These are phyloP conservation scores for Octopus sinensis DNA, from an alignment of 1,140 invertebrate genomes.

Conservation along the genomic window DNA sequence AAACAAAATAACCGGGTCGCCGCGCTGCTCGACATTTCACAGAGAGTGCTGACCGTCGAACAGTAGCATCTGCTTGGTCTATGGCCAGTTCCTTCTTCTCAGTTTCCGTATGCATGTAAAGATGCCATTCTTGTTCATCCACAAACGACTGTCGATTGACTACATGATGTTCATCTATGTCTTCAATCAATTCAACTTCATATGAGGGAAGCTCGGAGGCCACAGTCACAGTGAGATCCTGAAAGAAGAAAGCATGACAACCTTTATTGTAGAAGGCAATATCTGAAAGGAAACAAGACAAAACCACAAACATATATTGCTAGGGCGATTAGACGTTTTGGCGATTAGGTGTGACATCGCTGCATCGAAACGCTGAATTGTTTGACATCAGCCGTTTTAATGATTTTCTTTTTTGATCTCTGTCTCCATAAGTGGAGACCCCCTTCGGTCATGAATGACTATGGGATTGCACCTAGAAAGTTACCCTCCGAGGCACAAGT, in stretches of 20 bases:
- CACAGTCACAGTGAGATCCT: slow-evolving; percentile 57
- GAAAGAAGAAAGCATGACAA: slow-evolving; percentile 15
- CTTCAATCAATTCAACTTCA: slow-evolving; percentile 53
- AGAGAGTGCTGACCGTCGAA: slow-evolving; percentile 49
- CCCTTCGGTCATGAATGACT: too few species aligned
- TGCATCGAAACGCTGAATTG: too few species aligned
- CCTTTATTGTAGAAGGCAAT: background rate
- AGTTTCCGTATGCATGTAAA: slow-evolving; percentile 56
- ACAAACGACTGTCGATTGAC: slow-evolving; percentile 56
- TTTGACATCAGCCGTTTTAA: too few species aligned
- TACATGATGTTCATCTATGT: slow-evolving; percentile 51
- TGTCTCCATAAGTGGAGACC: too few species aligned
- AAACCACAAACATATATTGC: background rate
- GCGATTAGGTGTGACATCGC: too few species aligned
- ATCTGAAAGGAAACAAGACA: background rate
- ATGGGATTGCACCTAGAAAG: too few species aligned
- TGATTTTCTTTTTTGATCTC: too few species aligned
- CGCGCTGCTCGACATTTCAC: slow-evolving; percentile 54
- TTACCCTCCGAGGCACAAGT: too few species aligned
- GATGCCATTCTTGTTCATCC: slow-evolving; percentile 57
- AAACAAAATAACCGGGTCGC: slow-evolving; percentile 56
- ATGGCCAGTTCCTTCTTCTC: slow-evolving; percentile 49
- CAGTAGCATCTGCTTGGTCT: slow-evolving; percentile 51
- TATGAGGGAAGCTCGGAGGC: slow-evolving; percentile 51
- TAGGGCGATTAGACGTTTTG: too few species aligned